phyloP scores from a whole-genome alignment of 2,113 vertebrate species.

The Epinephelus fuscoguttatus region DNA sequence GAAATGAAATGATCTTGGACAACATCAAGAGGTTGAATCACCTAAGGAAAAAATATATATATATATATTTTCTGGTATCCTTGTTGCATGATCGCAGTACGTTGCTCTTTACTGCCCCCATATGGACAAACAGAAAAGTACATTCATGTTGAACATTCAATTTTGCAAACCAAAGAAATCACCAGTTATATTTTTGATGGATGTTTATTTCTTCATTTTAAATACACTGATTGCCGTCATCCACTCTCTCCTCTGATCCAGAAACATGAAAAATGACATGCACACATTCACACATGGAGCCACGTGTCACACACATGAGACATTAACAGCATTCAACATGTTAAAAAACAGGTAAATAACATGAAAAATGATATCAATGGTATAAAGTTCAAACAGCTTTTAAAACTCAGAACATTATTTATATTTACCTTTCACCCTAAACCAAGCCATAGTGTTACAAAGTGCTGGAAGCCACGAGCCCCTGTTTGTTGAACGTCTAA shows the following conservation, averaged over 20 bases:
- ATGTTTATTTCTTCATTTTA: constrained; percentile 75
- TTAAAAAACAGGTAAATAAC: constrained; percentile 23
- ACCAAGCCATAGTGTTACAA: constrained; percentile 59
- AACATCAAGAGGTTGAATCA: not conserved
- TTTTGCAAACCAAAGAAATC: not conserved
- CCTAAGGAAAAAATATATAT: too few species aligned
- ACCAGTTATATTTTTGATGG: constrained; percentile 9
- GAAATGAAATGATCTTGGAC: not conserved
- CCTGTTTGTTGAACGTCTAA: constrained; percentile 6
- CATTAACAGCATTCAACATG: constrained; percentile 19
- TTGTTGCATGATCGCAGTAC: not conserved
- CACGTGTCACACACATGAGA: constrained; percentile 13
- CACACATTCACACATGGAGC: constrained; percentile 19
- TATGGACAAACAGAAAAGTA: constrained; percentile 15
- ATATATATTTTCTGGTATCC: too few species aligned
- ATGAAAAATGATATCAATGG: constrained; percentile 28
- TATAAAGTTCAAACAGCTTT: constrained; percentile 41
- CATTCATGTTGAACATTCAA: not conserved
- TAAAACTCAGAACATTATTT: not conserved
- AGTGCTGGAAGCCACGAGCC: constrained; percentile 36
- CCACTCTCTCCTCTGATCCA: constrained; percentile 23
- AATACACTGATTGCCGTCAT: constrained; percentile 63
- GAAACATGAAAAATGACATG: constrained; percentile 35
- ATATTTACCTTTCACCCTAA: constrained; percentile 23
- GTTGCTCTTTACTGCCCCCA: constrained; percentile 9